Evolutionary conservation across 2,888 invertebrate species (phyloP), one percentile per base, ranked within the genome.

Genomic region (Tanaodytes sp.): DNA sequence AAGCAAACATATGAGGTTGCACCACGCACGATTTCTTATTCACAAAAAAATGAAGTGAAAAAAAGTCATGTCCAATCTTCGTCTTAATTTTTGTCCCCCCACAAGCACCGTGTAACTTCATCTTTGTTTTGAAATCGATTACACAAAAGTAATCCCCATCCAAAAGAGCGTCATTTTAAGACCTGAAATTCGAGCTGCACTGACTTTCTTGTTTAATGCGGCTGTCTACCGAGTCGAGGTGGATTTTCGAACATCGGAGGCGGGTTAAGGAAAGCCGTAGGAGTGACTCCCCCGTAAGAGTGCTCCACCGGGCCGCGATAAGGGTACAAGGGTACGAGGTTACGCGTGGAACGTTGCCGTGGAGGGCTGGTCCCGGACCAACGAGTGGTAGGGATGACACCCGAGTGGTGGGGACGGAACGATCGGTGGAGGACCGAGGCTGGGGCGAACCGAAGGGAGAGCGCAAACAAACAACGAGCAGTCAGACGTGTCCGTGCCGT

Each of bases 401-500:
- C 42, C 15, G 42, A 59, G 63, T 30, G 63, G 75, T 76, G 76
- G 79, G 77, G 77, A 75, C 58, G 64, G 63, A 43, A 23, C 45
- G 63, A 58, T 61, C 55, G 45, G 39, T 52, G 70, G 67, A 73
- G 64, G 68, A 67, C 49, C 69, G 67, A 58, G 59, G 72, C 62
- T 57, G 74, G 69, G 69, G 46, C 52, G 16, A 69, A 62, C 73
- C 73, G 77, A 78, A 77, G 79, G 77, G 79, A 80, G 80, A 77
- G 77, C 78, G 77, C 73, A 54, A 68, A 71, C 68, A 67, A 74
- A 66, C 72, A 58, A 57, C 43, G 76, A 80, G 78, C 80, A 77
- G 83, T 77, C 83, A 83, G 83, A 83, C 83, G 83, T 80, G 84
- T 84, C 83, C 79, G 79, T 80, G 80, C 80, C 77, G 77, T 77